Evolutionary conservation across 2,888 invertebrate genomes (phyloP).

Genomic region (Temnothorax rugatulus): DNA sequence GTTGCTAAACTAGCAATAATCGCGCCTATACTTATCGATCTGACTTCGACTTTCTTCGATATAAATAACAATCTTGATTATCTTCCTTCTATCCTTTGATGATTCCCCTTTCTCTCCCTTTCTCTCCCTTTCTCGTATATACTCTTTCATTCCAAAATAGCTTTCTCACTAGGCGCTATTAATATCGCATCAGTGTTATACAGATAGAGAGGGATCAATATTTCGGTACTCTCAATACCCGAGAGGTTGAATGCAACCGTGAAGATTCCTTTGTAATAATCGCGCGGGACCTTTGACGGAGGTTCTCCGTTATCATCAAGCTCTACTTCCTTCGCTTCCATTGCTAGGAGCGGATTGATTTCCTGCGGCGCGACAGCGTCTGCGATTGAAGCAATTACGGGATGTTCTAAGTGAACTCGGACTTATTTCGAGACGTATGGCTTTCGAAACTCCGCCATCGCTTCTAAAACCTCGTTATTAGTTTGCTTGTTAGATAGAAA

Average conservation of each 20-base stretch:
- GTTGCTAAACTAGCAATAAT: background rate
- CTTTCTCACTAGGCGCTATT: conserved; percentile 70
- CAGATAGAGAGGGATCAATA: conserved; percentile 70
- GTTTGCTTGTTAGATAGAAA: conserved; percentile 20
- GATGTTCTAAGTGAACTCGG: conserved; percentile 15
- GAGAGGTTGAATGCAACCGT: conserved; percentile 67
- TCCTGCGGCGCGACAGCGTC: conserved; percentile 58
- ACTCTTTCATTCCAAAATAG: conserved; percentile 66
- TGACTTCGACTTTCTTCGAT: conserved; percentile 48
- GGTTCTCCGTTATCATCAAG: conserved; percentile 67
- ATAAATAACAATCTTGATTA: conserved; percentile 59
- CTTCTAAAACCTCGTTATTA: conserved; percentile 22
- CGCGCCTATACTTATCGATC: background rate
- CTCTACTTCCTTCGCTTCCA: conserved; percentile 64
- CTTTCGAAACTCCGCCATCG: conserved; percentile 38
- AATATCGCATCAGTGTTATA: conserved; percentile 70
- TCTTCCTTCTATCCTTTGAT: conserved; percentile 8
- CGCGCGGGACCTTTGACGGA: conserved; percentile 67
- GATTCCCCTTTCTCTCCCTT: conserved; percentile 2
- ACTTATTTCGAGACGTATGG: conserved; percentile 37
- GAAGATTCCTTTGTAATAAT: conserved; percentile 74
- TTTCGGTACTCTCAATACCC: conserved; percentile 67
- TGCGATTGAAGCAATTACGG: conserved; percentile 64
- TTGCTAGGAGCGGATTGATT: conserved; percentile 60
- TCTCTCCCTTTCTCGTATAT: conserved; percentile 14